phyloP scores from a whole-genome alignment of 2,113 vertebrate species.

The Oceanites oceanicus region DNA sequence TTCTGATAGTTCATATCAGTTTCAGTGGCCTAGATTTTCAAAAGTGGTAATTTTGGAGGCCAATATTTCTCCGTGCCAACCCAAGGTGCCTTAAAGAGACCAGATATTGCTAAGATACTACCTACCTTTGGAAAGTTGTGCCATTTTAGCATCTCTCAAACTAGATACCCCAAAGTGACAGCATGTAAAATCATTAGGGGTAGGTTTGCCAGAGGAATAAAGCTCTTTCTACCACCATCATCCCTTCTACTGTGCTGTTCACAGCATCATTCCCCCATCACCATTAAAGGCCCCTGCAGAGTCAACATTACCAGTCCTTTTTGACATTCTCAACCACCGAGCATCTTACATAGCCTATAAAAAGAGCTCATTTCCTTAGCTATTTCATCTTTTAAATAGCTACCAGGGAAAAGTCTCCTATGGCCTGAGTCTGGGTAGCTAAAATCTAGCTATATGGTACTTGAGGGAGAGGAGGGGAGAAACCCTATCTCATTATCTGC shows the following conservation, averaged over 20 bases:
- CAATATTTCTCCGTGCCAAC: background rate
- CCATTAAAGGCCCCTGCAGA: background rate
- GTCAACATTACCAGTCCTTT: conserved; percentile 17
- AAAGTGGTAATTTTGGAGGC: background rate
- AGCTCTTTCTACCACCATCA: background rate
- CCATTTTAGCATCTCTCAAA: background rate
- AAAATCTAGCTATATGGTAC: conserved; percentile 21
- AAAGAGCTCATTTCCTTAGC: conserved; percentile 31
- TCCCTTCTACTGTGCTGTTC: background rate
- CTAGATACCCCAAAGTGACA: background rate
- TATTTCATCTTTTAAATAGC: conserved; percentile 16
- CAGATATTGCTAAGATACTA: background rate
- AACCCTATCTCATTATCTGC: conserved; percentile 64
- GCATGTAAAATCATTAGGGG: background rate
- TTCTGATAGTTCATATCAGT: conserved; percentile 32
- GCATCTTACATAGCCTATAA: conserved; percentile 18
- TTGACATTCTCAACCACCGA: background rate
- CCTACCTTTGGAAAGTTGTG: background rate
- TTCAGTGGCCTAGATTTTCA: conserved; percentile 33
- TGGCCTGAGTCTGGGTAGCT: background rate
- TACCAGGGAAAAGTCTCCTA: background rate
- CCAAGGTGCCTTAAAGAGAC: background rate
- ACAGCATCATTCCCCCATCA: background rate
- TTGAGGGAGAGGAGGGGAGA: conserved; percentile 53
- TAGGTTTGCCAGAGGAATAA: background rate